Evolutionary conservation across 2,888 invertebrate genomes (phyloP).

Genomic region (Tillus elongatus): DNA sequence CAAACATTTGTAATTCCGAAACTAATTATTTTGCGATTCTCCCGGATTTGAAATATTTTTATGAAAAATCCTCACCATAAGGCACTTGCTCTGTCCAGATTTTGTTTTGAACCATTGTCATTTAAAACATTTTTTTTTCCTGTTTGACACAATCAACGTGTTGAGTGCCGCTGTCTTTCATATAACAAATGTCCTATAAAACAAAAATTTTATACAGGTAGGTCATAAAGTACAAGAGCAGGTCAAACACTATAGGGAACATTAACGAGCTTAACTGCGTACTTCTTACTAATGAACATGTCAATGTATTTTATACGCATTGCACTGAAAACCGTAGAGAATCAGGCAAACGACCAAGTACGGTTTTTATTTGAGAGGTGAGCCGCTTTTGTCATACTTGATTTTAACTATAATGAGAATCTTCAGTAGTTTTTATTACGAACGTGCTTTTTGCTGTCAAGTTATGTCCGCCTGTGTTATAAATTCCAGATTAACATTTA

Average conservation of each 20-base stretch:
- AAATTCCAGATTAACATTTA: conserved; percentile 10
- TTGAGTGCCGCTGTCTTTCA: too few relatives aligned
- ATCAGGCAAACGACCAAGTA: conserved; percentile 25
- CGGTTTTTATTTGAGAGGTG: conserved; percentile 30
- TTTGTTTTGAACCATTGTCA: too few relatives aligned
- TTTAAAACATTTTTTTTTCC: too few relatives aligned
- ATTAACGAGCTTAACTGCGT: conserved; percentile 29
- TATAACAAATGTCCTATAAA: too few relatives aligned
- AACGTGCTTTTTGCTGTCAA: conserved; percentile 13
- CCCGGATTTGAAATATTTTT: too few relatives aligned
- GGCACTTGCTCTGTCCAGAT: too few relatives aligned
- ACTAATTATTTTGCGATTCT: too few relatives aligned
- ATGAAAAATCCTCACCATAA: too few relatives aligned
- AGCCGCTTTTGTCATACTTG: conserved; percentile 30
- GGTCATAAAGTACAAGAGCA: conserved; percentile 20
- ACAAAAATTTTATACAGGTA: conserved; percentile 25
- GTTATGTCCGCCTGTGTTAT: conserved; percentile 6
- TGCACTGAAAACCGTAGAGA: conserved; percentile 33
- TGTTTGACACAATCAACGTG: too few relatives aligned
- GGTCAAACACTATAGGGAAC: conserved; percentile 27
- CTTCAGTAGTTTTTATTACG: conserved; percentile 15
- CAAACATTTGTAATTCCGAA: too few relatives aligned
- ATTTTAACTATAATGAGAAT: conserved; percentile 29
- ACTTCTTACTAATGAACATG: conserved; percentile 29
- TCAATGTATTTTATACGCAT: conserved; percentile 21